Conservation (phyloP, 2,797 vertebrate genomes). For the Mallotus villosus region DNA sequence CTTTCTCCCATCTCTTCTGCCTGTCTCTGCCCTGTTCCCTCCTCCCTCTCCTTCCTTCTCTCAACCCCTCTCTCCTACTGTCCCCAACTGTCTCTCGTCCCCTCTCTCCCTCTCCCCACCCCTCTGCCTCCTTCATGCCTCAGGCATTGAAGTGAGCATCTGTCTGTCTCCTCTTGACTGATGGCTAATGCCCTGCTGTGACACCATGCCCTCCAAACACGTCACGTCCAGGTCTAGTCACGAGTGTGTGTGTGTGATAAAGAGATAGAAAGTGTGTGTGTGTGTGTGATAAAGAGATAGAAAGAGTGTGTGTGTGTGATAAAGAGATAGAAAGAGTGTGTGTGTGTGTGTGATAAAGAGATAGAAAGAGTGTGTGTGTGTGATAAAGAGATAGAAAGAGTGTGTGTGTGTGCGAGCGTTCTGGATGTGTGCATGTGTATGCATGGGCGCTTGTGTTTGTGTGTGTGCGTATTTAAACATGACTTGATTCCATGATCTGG, state of each 20-base stretch:
- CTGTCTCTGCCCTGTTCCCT: too few species aligned
- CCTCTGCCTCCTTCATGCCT: neutral
- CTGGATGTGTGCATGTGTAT: neutral
- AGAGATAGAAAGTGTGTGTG: neutral
- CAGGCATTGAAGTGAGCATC: neutral
- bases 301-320: neutral
- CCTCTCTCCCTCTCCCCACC: neutral
- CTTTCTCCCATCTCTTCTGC: too few species aligned
- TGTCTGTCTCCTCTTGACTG: neutral
- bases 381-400: neutral
- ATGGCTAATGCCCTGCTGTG: neutral
- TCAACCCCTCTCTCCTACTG: too few species aligned
- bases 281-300: too few species aligned
- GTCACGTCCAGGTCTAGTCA: neutral
- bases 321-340: too few species aligned
- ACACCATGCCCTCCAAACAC: too few species aligned
- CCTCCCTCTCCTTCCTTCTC: too few species aligned
- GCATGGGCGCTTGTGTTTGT: too few species aligned
- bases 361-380: neutral
- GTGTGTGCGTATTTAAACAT: too few species aligned
- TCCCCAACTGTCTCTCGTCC: neutral
- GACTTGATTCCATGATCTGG: neutral
- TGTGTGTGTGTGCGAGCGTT: neutral
- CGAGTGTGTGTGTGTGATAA: neutral
- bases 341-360: neutral